These are phyloP conservation scores for Drepana arcuata DNA, from an alignment of 1,140 invertebrate species.

Conservation along the genomic window DNA sequence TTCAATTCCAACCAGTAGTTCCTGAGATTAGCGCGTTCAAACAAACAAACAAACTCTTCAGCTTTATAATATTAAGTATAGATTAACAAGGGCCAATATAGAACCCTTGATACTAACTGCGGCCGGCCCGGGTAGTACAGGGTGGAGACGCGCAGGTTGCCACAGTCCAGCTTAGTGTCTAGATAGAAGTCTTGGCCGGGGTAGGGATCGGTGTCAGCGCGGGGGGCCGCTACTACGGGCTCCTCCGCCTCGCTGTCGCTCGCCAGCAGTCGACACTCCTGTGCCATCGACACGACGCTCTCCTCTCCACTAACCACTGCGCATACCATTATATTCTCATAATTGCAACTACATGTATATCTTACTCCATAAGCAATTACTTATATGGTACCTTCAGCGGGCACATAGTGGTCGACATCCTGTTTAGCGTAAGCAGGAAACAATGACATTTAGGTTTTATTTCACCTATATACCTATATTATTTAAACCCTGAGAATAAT, in stretches of 20 bases:
- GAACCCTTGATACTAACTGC: conserved; percentile 39
- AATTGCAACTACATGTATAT: too few relatives aligned
- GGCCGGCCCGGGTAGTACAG: conserved; percentile 51
- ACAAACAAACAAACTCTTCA: too few relatives aligned
- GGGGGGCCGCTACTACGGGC: not conserved
- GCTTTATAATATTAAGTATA: too few relatives aligned
- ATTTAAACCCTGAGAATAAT: too few relatives aligned
- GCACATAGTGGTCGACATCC: not conserved
- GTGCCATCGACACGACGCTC: conserved; percentile 3
- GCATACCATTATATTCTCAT: too few relatives aligned
- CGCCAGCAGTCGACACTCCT: conserved; percentile 20
- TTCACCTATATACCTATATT: not conserved
- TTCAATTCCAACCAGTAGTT: too few relatives aligned
- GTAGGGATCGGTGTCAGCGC: not conserved
- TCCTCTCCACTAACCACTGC: too few relatives aligned
- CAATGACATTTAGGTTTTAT: conserved; percentile 15
- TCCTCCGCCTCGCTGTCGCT: conserved; percentile 25
- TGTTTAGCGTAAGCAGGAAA: conserved; percentile 23
- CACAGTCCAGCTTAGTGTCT: conserved; percentile 32
- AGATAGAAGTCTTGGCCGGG: conserved; percentile 27
- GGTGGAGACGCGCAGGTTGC: conserved; percentile 45
- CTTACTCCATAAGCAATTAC: too few relatives aligned
- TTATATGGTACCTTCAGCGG: too few relatives aligned
- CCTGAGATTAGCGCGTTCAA: too few relatives aligned
- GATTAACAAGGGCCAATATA: too few relatives aligned